Evolutionary conservation across 64 coral and sea anemone genomes (phyloP).

Genomic region (Dendronephthya gigantea): DNA sequence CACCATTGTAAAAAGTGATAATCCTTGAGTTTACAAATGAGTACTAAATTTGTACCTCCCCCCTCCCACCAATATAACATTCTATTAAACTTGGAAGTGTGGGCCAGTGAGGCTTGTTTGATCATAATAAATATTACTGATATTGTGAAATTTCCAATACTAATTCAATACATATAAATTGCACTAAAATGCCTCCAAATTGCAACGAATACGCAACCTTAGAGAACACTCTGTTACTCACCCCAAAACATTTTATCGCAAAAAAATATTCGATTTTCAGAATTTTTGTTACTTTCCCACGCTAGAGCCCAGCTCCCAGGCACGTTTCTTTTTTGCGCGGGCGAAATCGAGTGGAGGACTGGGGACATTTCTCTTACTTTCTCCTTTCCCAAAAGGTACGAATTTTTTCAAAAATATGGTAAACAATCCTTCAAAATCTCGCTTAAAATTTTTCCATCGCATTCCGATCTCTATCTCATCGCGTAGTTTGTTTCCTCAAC

Average conservation of each 20-base stretch:
- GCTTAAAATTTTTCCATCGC: background rate
- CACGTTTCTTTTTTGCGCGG: background rate
- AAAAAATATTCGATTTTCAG: too few relatives aligned
- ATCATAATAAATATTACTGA: too few relatives aligned
- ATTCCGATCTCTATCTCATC: background rate
- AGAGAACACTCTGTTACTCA: slow-evolving; percentile 23
- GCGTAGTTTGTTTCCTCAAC: background rate
- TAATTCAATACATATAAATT: background rate
- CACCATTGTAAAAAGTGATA: too few relatives aligned
- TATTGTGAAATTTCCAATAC: too few relatives aligned
- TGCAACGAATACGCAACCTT: background rate
- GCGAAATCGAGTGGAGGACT: background rate
- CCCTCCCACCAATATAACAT: too few relatives aligned
- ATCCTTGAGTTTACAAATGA: too few relatives aligned
- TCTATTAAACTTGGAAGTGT: too few relatives aligned
- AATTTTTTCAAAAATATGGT: background rate
- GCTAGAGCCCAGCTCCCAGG: too few relatives aligned
- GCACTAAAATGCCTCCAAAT: background rate
- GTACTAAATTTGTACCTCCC: too few relatives aligned
- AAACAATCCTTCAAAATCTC: background rate
- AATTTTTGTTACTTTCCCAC: background rate
- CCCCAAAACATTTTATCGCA: slow-evolving; percentile 94
- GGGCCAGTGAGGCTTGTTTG: too few relatives aligned
- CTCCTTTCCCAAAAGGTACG: background rate
- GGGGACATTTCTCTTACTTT: background rate